phyloP scores from a whole-genome alignment of 2,113 vertebrate genomes.

The Eupsittula cactorum region DNA sequence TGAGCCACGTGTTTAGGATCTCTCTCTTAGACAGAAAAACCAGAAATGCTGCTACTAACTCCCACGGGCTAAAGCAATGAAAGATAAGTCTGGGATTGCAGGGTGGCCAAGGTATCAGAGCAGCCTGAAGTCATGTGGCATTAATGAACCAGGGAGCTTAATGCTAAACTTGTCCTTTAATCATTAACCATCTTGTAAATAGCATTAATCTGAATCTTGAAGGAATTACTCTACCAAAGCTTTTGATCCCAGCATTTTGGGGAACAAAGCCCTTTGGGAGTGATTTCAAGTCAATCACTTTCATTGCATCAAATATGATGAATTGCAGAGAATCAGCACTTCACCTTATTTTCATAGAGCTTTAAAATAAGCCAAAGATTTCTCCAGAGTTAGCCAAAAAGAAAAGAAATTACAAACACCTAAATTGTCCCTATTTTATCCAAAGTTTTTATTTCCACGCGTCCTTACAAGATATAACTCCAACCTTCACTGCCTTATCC shows the following conservation, averaged over 20 bases:
- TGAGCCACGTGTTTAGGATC: background rate
- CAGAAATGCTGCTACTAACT: background rate
- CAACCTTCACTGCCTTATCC: background rate
- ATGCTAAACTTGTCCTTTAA: conserved; percentile 41
- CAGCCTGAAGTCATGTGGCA: background rate
- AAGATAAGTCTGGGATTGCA: background rate
- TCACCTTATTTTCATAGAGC: background rate
- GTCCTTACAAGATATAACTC: background rate
- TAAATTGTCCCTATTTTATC: background rate
- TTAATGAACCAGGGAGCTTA: background rate
- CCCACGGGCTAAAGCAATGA: background rate
- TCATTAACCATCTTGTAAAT: conserved; percentile 21
- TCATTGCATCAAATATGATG: background rate
- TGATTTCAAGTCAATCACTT: background rate
- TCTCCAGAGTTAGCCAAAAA: background rate
- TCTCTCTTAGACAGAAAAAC: background rate
- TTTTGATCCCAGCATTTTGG: background rate
- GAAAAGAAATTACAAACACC: background rate
- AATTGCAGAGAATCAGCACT: background rate
- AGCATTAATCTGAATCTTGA: background rate
- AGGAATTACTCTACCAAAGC: background rate
- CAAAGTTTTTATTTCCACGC: background rate
- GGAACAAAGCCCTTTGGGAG: background rate
- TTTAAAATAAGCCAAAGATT: background rate
- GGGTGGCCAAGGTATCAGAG: background rate